Base-by-base conservation (phyloP, 1,140 invertebrate species). In the Sitophilus oryzae region DNA sequence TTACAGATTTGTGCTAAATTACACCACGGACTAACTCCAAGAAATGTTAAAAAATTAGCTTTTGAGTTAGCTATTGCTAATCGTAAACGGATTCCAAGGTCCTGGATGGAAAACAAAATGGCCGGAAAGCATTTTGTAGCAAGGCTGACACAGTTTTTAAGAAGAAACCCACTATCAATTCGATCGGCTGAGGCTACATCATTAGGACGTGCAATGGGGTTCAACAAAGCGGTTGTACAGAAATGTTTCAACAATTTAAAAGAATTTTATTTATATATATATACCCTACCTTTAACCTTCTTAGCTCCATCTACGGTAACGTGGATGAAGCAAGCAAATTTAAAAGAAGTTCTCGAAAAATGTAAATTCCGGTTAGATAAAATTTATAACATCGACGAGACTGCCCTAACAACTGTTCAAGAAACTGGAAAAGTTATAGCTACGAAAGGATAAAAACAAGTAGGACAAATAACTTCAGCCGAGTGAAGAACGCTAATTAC, bases 301-400 rank as follows among this genome's bases (percentile, higher is more conserved):
- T n/a, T n/a, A n/a, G n/a, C n/a, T n/a, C n/a, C n/a, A n/a, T n/a
- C n/a, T n/a, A n/a, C n/a, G n/a, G n/a, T n/a, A n/a, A n/a, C n/a
- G n/a, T n/a, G n/a, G n/a, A n/a, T n/a, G n/a, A n/a, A n/a, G n/a
- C n/a, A n/a, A n/a, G n/a, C n/a, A n/a, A n/a, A n/a, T n/a, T n/a
- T n/a, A n/a, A n/a, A n/a, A n/a, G n/a, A n/a, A n/a, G 3, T 37
- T 48, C 21, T 36, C 18, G 34, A 48, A 21, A 50, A 4, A 9
- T 38, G 23, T 50, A 40, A 50, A 40, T 43, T 44, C n/a, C 44
- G 59, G 50, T 52, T 48, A 3, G 49, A 14, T 37, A 37, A 66
- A 52, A 65, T 75, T 22, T 77, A 59, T 53, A 76, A 76, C 57
- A 37, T 73, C 14, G 73, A 75, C 56, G 73, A 76, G 62, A 76